phyloP scores from a whole-genome alignment of 2,888 invertebrate genomes.

The Andrena bucephala region DNA sequence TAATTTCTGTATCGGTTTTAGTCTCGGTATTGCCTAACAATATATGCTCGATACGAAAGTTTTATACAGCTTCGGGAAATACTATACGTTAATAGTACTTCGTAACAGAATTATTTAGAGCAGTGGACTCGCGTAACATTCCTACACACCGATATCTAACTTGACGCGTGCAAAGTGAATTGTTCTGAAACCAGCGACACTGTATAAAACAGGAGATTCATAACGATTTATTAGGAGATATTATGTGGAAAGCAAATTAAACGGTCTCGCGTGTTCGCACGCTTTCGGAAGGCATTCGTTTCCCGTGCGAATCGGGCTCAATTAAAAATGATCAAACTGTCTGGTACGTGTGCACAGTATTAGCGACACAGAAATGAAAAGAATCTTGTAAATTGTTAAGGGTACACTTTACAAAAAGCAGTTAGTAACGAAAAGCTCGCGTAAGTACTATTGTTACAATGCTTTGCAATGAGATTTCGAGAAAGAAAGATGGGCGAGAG shows the following conservation, averaged over 20 bases:
- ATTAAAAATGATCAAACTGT: conserved; percentile 28
- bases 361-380: conserved; percentile 11
- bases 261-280: conserved; percentile 34
- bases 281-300: conserved; percentile 29
- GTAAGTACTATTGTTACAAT: conserved; percentile 50
- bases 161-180: neutral
- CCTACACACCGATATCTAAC: conserved; percentile 13
- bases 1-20: conserved; percentile 24
- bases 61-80: conserved; percentile 23
- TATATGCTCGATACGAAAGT: conserved; percentile 11
- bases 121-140: conserved; percentile 10
- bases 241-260: conserved; percentile 67
- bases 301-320: conserved; percentile 41
- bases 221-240: conserved; percentile 29
- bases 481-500: conserved; percentile 31
- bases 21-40: conserved; percentile 30
- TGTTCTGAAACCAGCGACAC: neutral
- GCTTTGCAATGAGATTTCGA: conserved; percentile 32
- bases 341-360: conserved; percentile 17
- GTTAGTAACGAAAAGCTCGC: conserved; percentile 52
- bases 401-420: conserved; percentile 42
- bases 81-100: conserved; percentile 3
- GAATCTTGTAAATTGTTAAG: conserved; percentile 14
- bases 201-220: neutral
- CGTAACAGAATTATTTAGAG: conserved; percentile 24